Conservation (phyloP, 2,113 vertebrate genomes). For the Phoxinus phoxinus region DNA sequence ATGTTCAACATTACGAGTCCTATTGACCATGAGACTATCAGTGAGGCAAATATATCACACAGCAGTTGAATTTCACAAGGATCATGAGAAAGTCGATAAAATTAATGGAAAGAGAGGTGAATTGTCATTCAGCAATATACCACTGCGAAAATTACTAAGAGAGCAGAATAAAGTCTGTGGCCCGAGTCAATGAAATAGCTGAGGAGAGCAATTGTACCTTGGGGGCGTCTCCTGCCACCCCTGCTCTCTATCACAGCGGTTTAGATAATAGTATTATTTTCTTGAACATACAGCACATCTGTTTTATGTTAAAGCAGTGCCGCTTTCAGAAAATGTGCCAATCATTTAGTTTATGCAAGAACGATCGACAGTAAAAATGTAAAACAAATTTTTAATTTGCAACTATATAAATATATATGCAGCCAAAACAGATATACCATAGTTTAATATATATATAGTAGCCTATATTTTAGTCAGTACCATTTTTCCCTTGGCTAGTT, state of each 20-base stretch:
- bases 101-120: constrained; percentile 44
- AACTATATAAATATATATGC: too few species aligned
- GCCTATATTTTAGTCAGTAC: neutral
- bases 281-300: constrained; percentile 37
- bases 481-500: neutral
- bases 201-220: constrained; percentile 51
- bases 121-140: constrained; percentile 38
- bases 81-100: constrained; percentile 47
- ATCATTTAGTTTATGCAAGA: neutral
- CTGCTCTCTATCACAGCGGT: constrained; percentile 31
- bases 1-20: neutral
- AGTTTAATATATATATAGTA: too few species aligned
- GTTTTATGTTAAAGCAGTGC: constrained; percentile 27
- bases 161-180: constrained; percentile 35
- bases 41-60: neutral
- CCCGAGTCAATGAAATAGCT: constrained; percentile 46
- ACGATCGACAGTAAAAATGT: neutral
- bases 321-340: neutral
- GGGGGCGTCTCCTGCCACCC: constrained; percentile 33
- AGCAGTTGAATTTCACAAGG: constrained; percentile 27
- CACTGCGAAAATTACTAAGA: constrained; percentile 48
- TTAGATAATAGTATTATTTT: constrained; percentile 50
- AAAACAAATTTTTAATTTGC: too few species aligned
- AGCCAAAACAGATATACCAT: too few species aligned
- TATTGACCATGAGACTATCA: neutral